These are phyloP conservation scores for Ophonus ardosiacus DNA, from an alignment of 2,888 invertebrate genomes.

Conservation along the genomic window DNA sequence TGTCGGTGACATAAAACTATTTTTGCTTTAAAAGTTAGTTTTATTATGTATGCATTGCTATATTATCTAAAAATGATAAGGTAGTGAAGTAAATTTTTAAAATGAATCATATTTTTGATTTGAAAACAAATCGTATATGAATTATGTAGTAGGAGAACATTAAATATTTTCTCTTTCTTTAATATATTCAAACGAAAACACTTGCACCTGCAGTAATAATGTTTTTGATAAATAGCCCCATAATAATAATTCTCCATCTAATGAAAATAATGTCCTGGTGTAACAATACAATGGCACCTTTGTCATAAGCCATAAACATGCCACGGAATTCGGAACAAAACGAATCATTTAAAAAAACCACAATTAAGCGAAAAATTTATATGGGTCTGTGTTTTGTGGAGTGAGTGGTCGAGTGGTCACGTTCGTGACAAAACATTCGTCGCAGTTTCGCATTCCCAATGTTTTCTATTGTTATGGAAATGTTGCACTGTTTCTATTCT, in stretches of 20 bases:
- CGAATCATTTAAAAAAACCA: conserved; percentile 51
- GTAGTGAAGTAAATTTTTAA: too few species aligned
- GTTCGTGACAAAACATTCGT: conserved; percentile 55
- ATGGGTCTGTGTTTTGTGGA: conserved; percentile 35
- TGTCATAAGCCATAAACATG: conserved; percentile 33
- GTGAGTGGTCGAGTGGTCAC: conserved; percentile 15
- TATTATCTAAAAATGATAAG: too few species aligned
- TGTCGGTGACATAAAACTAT: too few species aligned
- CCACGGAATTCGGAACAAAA: conserved; percentile 12
- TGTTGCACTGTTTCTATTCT: conserved; percentile 42
- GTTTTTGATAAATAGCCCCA: background rate
- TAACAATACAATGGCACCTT: conserved; percentile 27
- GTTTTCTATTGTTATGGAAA: conserved; percentile 55
- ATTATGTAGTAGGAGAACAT: background rate
- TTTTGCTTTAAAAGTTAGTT: too few species aligned
- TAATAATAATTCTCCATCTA: conserved; percentile 24
- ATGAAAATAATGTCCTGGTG: conserved; percentile 6
- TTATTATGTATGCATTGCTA: too few species aligned
- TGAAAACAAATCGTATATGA: background rate
- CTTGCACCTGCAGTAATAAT: conserved; percentile 4
- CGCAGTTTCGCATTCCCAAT: conserved; percentile 40
- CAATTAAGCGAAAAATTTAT: conserved; percentile 59
- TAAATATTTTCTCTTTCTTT: background rate
- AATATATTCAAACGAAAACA: background rate
- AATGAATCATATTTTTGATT: too few species aligned